phyloP scores from a whole-genome alignment of 1,140 invertebrate genomes.

The Drosophila rhopaloa region DNA sequence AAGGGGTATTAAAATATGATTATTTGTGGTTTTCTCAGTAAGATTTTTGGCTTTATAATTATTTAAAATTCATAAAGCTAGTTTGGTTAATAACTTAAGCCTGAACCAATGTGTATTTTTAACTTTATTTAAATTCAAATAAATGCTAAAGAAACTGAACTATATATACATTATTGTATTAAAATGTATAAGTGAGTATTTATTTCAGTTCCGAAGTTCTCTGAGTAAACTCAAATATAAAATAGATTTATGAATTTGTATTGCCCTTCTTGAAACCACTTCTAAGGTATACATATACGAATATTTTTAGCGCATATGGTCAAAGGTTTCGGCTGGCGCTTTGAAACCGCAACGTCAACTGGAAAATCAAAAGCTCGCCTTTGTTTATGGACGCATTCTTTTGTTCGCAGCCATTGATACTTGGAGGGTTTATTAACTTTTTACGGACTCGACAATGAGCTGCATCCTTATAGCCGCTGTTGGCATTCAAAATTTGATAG shows the following conservation, averaged over 20 bases:
- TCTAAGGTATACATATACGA: background rate
- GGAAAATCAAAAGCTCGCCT: conserved; percentile 73
- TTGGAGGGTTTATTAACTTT: conserved; percentile 70
- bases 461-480: conserved; percentile 47
- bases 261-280: no score
- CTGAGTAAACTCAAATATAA: no score
- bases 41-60: background rate
- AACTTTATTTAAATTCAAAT: no score
- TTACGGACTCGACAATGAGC: conserved; percentile 64
- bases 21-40: background rate
- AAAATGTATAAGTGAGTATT: no score
- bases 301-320: conserved; percentile 72
- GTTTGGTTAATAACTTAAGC: no score
- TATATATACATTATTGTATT: no score
- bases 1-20: background rate
- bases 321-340: conserved; percentile 59
- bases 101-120: no score
- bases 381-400: conserved; percentile 55
- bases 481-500: conserved; percentile 58
- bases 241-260: background rate
- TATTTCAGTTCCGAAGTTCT: no score
- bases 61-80: no score
- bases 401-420: conserved; percentile 60
- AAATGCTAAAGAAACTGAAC: no score
- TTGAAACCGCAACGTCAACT: conserved; percentile 67